Evolutionary conservation across 1,140 invertebrate species (phyloP), one percentile per base, ranked within the genome.

Genomic region (Zaprionus africanus): DNA sequence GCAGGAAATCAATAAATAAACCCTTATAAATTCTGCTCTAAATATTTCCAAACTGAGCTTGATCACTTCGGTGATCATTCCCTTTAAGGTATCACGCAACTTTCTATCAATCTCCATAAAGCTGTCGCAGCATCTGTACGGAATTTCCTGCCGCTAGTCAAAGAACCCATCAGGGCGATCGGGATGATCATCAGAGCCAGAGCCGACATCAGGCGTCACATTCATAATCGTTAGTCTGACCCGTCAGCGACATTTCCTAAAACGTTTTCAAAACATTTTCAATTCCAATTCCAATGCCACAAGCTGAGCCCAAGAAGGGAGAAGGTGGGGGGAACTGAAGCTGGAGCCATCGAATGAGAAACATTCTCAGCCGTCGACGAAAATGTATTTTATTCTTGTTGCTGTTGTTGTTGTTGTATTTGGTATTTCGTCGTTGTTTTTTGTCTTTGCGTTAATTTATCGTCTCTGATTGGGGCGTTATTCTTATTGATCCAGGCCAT

Each of bases 401-500:
- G 36, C 26, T 61, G 41, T 1, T 22, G 22, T 22, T 22, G 22
- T 22, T 22, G 22, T 22, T 22, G 22, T 22, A 22, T 22, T 22
- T 22, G 22, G 22, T 63, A 24, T 53, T 82, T 83, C 71, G 76
- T 38, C 41, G 19, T 80, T 74, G 81, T 82, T 77, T 82, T 86
- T 87, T 87, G 85, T 88, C 82, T 91, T 79, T 90, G 86, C 79
- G 80, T 87, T 90, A 90, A 91, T 91, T 91, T 91, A 91, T 91
- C 81, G 90, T 91, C 90, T 86, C 86, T 91, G 90, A 91, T 91
- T 91, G 90, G 90, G 90, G 90, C 90, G 90, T 91, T 91, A 91
- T 91, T 91, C 90, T 91, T 91, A 91, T 91, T 91, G 90, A 91
- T 91, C 90, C 90, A 91, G 90, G 90, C 87, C 90, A 91, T 91